phyloP scores from a whole-genome alignment of 2,888 invertebrate genomes.

The Zelleria hepariella region DNA sequence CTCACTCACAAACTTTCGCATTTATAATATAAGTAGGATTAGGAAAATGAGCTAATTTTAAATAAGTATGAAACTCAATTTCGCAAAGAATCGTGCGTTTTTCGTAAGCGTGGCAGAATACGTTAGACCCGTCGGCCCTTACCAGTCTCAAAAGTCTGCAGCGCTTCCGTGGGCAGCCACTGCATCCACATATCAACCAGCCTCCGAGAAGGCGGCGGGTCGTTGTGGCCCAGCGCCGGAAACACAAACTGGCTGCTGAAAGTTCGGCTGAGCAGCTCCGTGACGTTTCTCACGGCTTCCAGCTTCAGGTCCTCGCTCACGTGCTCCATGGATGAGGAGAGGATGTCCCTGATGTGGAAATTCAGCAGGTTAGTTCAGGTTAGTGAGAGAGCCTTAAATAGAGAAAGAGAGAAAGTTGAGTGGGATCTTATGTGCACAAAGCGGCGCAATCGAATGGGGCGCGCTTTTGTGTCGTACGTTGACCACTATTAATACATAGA shows the following conservation, averaged over 20 bases:
- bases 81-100: too few species aligned
- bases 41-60: too few species aligned
- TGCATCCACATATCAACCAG: constrained; percentile 87
- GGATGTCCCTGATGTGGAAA: constrained; percentile 77
- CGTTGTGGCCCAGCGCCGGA: constrained; percentile 92
- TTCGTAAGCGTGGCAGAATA: too few species aligned
- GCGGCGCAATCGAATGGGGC: too few species aligned
- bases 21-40: too few species aligned
- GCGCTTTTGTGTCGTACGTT: too few species aligned
- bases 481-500: too few species aligned
- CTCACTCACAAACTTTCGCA: too few species aligned
- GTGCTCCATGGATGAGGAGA: constrained; percentile 82
- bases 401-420: too few species aligned
- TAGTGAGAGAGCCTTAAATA: too few species aligned
- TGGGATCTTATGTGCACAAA: too few species aligned
- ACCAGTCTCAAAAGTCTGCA: constrained; percentile 88
- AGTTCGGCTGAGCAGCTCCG: constrained; percentile 83
- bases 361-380: background rate
- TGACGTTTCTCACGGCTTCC: constrained; percentile 84
- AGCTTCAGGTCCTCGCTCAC: constrained; percentile 78
- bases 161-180: constrained; percentile 87
- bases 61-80: too few species aligned
- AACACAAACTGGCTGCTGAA: constrained; percentile 92
- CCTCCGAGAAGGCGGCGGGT: constrained; percentile 76
- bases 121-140: constrained; percentile 28